phyloP scores from a whole-genome alignment of 2,113 vertebrate species.

The Rhynchomys soricoides region DNA sequence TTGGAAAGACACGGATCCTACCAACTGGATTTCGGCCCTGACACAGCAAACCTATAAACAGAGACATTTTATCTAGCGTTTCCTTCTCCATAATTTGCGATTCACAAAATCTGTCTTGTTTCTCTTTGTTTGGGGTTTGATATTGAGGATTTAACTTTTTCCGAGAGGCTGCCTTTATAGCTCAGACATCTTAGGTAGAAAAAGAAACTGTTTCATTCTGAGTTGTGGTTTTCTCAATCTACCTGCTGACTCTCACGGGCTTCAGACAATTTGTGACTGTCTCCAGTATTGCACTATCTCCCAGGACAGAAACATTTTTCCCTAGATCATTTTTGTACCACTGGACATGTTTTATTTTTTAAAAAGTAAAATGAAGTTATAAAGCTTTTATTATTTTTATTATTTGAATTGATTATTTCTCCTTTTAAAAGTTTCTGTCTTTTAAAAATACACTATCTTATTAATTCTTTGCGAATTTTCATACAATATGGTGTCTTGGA shows the following conservation, averaged over 20 bases:
- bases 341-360: not conserved
- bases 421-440: not conserved
- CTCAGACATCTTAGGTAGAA: not conserved
- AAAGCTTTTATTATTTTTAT: not conserved
- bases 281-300: not conserved
- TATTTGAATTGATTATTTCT: not conserved
- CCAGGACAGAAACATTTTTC: not conserved
- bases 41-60: not conserved
- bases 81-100: not conserved
- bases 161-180: not conserved
- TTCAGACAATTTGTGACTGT: not conserved
- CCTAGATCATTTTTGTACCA: not conserved
- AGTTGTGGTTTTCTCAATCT: not conserved
- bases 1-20: not conserved
- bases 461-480: not conserved
- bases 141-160: not conserved
- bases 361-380: not conserved
- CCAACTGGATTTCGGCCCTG: not conserved
- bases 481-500: not conserved
- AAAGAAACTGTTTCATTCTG: not conserved
- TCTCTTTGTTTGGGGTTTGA: not conserved
- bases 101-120: not conserved
- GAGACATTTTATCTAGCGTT: not conserved
- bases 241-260: rapidly evolving
- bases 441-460: not conserved